phyloP scores from a whole-genome alignment of 2,888 invertebrate species.

The Peribatodes rhomboidaria region DNA sequence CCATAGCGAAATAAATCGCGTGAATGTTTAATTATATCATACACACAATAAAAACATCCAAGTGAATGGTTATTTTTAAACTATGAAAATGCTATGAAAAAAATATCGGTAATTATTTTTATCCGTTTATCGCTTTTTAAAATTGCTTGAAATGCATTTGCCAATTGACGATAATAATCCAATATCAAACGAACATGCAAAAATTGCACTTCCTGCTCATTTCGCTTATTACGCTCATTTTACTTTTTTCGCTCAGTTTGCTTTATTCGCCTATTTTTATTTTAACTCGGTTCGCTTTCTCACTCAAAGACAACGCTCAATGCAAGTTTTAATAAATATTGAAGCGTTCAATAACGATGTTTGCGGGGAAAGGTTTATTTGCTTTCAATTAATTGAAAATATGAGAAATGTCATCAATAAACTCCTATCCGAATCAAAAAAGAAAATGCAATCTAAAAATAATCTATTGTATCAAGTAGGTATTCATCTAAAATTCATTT shows the following conservation, averaged over 20 bases:
- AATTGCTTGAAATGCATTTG: constrained; percentile 20
- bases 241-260: constrained; percentile 27
- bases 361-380: constrained; percentile 23
- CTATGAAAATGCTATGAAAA: too few species aligned
- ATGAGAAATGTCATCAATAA: background rate
- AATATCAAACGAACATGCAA: constrained; percentile 34
- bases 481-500: too few species aligned
- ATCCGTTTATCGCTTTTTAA: background rate
- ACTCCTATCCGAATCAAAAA: too few species aligned
- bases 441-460: background rate
- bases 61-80: too few species aligned
- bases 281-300: constrained; percentile 32
- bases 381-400: background rate
- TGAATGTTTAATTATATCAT: too few species aligned
- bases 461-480: background rate
- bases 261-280: constrained; percentile 16
- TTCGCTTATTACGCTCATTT: too few species aligned
- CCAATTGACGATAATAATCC: constrained; percentile 47
- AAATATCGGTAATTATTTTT: background rate
- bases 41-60: too few species aligned
- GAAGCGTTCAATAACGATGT: constrained; percentile 20
- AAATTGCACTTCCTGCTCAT: constrained; percentile 25
- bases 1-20: too few species aligned
- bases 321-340: constrained; percentile 37
- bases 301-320: constrained; percentile 32